These are phyloP conservation scores for Recurvirostra avosetta DNA, from an alignment of 2,113 vertebrate genomes.

Conservation along the genomic window DNA sequence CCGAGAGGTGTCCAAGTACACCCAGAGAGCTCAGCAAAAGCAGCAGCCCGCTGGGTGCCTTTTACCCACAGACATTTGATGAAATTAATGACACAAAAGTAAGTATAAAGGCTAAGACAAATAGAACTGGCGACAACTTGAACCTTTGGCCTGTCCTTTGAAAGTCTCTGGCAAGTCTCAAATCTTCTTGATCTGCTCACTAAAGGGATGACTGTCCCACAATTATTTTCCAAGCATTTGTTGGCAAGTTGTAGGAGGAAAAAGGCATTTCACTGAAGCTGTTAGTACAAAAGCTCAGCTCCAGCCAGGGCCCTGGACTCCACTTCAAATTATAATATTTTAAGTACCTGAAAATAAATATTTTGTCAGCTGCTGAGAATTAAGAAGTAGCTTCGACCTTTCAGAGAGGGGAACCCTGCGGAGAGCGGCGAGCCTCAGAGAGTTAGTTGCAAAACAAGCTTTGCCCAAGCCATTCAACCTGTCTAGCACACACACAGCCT, in stretches of 20 bases:
- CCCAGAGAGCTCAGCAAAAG: constrained; percentile 14
- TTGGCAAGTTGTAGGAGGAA: constrained; percentile 52
- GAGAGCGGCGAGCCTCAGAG: constrained; percentile 46
- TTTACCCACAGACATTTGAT: constrained; percentile 45
- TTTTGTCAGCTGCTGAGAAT: constrained; percentile 67
- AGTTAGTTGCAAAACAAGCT: constrained; percentile 41
- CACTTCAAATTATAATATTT: constrained; percentile 69
- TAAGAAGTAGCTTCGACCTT: constrained; percentile 65
- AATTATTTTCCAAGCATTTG: constrained; percentile 58
- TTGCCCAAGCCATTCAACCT: constrained; percentile 37
- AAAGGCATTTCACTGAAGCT: constrained; percentile 55
- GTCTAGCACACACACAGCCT: not conserved
- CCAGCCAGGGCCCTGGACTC: constrained; percentile 49
- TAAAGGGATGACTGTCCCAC: constrained; percentile 48
- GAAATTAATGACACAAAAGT: constrained; percentile 69
- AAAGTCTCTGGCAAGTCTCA: constrained; percentile 59
- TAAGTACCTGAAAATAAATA: constrained; percentile 70
- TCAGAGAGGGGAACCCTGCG: constrained; percentile 41
- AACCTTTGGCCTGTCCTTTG: constrained; percentile 63
- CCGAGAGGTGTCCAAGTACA: constrained; percentile 32
- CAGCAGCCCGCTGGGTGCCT: constrained; percentile 50
- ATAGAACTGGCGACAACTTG: constrained; percentile 64
- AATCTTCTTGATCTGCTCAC: constrained; percentile 63
- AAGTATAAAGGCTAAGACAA: constrained; percentile 62
- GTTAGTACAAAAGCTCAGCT: constrained; percentile 59